A percentile compares a stretch with the other conserved stretches of the same genome.
Conservation (phyloP, 2,113 vertebrate genomes). For the Vombatus ursinus region DNA sequence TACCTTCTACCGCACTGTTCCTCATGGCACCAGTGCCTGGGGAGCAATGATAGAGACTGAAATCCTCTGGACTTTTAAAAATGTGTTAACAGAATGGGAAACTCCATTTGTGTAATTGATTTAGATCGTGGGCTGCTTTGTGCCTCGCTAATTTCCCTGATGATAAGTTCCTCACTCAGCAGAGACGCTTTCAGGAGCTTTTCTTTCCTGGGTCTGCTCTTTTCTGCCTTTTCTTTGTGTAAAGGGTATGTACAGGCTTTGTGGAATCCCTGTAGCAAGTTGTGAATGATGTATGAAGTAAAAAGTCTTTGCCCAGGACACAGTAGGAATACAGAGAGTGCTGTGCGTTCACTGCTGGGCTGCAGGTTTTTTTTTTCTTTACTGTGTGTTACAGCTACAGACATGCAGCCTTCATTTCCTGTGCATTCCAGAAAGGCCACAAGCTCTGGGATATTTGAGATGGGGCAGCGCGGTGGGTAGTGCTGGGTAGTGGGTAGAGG, state of each 20-base stretch:
- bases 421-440: slow-evolving; percentile 77
- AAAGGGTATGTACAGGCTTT: slow-evolving; percentile 81
- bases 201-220: slow-evolving; percentile 71
- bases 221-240: slow-evolving; percentile 74
- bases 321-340: slow-evolving; percentile 83
- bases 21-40: background rate
- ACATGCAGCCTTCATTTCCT: slow-evolving; percentile 70
- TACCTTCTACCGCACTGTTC: background rate
- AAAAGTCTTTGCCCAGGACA: slow-evolving; percentile 83
- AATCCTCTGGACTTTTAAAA: slow-evolving; percentile 59
- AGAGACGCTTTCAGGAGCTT: slow-evolving; percentile 63
- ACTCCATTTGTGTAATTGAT: slow-evolving; percentile 69
- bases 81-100: slow-evolving; percentile 48
- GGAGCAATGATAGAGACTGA: slow-evolving; percentile 38
- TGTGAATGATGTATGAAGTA: slow-evolving; percentile 88
- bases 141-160: slow-evolving; percentile 70
- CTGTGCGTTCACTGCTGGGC: slow-evolving; percentile 78
- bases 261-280: slow-evolving; percentile 84
- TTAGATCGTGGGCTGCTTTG: slow-evolving; percentile 68
- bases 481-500: slow-evolving; percentile 46
- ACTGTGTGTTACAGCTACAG: slow-evolving; percentile 69
- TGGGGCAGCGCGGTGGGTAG: slow-evolving; percentile 49
- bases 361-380: slow-evolving; percentile 68
- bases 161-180: slow-evolving; percentile 57
- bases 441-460: slow-evolving; percentile 69